phyloP scores from a whole-genome alignment of 2,888 invertebrate genomes.

The Strigamia crassipes region DNA sequence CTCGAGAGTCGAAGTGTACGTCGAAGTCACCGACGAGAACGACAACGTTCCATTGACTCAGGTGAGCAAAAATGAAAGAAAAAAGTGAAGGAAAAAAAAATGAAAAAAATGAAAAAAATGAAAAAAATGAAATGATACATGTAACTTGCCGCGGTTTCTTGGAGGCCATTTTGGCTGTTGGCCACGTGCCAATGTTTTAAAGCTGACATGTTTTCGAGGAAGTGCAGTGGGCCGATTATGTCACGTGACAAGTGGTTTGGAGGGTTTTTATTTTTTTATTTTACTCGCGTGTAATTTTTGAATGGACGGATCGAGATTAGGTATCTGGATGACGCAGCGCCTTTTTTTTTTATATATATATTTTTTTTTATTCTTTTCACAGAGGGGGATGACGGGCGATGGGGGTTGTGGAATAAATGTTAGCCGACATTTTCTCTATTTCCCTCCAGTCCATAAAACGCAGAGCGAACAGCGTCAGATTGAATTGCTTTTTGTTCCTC shows the following conservation, averaged over 20 bases:
- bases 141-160: neutral
- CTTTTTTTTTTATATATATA: no score
- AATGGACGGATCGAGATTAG: neutral
- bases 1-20: slow-evolving; percentile 80
- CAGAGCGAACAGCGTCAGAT: neutral
- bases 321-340: neutral
- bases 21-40: slow-evolving; percentile 86
- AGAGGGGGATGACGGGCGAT: no score
- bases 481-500: slow-evolving; percentile 11
- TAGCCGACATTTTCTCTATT: neutral
- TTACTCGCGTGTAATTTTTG: neutral
- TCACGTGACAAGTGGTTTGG: neutral
- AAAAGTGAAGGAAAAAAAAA: neutral
- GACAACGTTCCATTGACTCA: slow-evolving; percentile 90
- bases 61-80: slow-evolving; percentile 10
- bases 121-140: no score
- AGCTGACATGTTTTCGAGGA: slow-evolving; percentile 27
- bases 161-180: slow-evolving; percentile 12
- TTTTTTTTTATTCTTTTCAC: neutral
- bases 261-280: neutral
- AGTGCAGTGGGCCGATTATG: neutral
- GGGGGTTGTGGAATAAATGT: neutral
- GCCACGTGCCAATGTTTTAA: neutral
- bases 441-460: slow-evolving; percentile 17
- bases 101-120: neutral